Base-by-base conservation (phyloP, 2,797 vertebrate genomes). In the Myripristis murdjan region DNA sequence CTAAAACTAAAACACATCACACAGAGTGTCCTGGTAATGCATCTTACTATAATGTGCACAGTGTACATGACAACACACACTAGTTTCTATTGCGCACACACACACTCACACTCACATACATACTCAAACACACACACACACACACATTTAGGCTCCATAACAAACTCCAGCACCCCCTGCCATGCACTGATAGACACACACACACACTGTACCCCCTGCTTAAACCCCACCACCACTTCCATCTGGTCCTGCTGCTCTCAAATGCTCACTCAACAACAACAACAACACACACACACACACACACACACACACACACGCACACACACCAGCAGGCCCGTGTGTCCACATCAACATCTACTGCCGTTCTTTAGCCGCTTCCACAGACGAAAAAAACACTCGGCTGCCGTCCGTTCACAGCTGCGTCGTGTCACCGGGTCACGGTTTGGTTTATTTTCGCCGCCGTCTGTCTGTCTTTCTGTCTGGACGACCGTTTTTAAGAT, bases 231-330 rank as follows among this genome's bases (percentile, higher is more conserved):
- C 16, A 52, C 31, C 26, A 6, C 48, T 26, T 18, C 82, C 75
- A 74, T 82, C 79, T 86, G 71, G 43, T 64, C 69, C 56, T 68
- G 69, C 71, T 75, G 57, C 2, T 58, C 20, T 43, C 31, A 57
- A 26, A 47, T 48, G 33, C 76, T 55, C 31, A 26, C 59, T 54
- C 22, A 41, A 18, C 33, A 14, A 56, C 70, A n/a, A n/a, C n/a
- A n/a, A n/a, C n/a, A n/a, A n/a, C n/a, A n/a, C n/a, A n/a, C n/a
- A n/a, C n/a, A n/a, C n/a, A n/a, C n/a, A n/a, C n/a, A n/a, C n/a
- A n/a, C n/a, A n/a, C n/a, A n/a, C n/a, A n/a, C 44, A 26, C 49
- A 75, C 49, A 26, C 81, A 33, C 37, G 69, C 24, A 70, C 47
- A 53, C 70, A 48, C 43, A 4, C 28, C 6, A 28, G 28, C 28